These are phyloP conservation scores for Ochropleura plecta DNA, from an alignment of 2,888 invertebrate genomes.

Conservation along the genomic window DNA sequence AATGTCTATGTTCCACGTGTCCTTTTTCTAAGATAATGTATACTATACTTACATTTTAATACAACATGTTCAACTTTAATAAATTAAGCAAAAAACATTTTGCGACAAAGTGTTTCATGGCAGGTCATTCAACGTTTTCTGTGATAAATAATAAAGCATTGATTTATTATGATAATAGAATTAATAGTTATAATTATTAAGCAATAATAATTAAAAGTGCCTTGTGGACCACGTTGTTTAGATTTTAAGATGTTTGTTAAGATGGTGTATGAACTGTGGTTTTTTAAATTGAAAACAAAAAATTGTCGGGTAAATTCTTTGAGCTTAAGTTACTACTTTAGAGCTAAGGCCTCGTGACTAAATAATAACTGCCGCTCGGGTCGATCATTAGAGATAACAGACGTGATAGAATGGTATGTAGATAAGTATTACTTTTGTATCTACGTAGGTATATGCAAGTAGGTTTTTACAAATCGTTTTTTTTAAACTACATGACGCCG, in stretches of 20 bases:
- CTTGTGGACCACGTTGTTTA: conserved; percentile 51
- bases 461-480: no score
- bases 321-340: no score
- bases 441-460: no score
- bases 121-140: conserved; percentile 47
- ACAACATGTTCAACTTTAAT: neutral
- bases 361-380: no score
- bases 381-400: no score
- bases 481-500: no score
- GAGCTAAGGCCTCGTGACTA: no score
- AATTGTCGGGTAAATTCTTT: no score
- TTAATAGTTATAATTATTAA: conserved; percentile 39
- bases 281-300: conserved; percentile 26
- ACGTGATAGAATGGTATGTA: no score
- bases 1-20: no score
- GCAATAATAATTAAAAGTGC: conserved; percentile 55
- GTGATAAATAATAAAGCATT: conserved; percentile 60
- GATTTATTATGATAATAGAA: conserved; percentile 37
- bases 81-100: conserved; percentile 16
- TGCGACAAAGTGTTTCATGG: conserved; percentile 20
- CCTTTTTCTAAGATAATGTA: neutral
- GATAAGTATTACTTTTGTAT: no score
- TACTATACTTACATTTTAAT: neutral
- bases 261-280: conserved; percentile 27
- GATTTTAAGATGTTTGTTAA: conserved; percentile 1